Conservation (phyloP, 2,888 invertebrate genomes). For the Carpatolechia fugitivella region DNA sequence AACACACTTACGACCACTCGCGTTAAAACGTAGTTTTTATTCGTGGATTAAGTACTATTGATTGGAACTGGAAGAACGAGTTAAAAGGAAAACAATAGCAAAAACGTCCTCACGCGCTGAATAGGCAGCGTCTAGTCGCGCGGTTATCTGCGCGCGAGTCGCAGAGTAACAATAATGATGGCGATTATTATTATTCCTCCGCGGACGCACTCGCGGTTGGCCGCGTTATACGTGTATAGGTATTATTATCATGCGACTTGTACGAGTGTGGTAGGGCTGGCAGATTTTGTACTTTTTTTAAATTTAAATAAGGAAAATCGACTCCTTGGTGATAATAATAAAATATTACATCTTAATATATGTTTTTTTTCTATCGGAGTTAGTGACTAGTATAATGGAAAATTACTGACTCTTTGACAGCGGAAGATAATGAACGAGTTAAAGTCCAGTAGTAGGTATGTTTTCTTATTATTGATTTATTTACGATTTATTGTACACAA, state of each 20-base stretch:
- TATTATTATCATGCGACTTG: slow-evolving; percentile 20
- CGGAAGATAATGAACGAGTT: no score
- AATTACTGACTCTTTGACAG: no score
- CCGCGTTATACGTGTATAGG: slow-evolving; percentile 24
- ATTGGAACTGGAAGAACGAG: no score
- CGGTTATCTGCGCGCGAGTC: slow-evolving; percentile 56
- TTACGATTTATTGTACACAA: no score
- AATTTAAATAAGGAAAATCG: no score
- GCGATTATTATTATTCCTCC: slow-evolving; percentile 68
- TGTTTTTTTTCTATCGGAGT: no score
- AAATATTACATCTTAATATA: no score
- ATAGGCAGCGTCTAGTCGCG: slow-evolving; percentile 41
- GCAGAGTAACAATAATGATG: slow-evolving; percentile 63
- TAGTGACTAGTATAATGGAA: no score
- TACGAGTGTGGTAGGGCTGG: background rate
- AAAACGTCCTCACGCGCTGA: background rate
- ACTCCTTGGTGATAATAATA: no score
- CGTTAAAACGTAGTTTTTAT: background rate
- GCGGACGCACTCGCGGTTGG: slow-evolving; percentile 46
- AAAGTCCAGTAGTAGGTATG: no score
- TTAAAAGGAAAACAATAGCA: slow-evolving; percentile 1
- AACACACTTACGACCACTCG: background rate
- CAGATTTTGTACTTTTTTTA: background rate
- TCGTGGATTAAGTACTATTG: no score
- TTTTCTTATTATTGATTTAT: no score